Conservation (phyloP, 1,140 invertebrate species). For the Bombus fervidus region DNA sequence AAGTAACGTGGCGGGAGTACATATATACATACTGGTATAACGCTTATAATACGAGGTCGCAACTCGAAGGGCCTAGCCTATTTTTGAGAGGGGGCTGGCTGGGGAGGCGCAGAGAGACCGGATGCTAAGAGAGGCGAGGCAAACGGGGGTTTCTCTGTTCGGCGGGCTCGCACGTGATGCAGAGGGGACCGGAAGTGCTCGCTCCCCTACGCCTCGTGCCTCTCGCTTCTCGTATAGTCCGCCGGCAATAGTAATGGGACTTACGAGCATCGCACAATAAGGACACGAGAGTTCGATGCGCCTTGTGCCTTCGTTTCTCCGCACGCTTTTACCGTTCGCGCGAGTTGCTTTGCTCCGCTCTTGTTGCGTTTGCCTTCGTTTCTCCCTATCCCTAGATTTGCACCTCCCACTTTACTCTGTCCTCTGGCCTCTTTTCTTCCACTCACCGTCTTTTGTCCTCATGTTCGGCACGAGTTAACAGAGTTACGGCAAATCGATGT, state of each 20-base stretch:
- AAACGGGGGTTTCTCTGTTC: conserved; percentile 71
- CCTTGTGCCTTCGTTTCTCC: conserved; percentile 54
- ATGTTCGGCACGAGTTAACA: not conserved
- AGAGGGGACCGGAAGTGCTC: conserved; percentile 80
- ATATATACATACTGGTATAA: too few species aligned
- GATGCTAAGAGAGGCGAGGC: conserved; percentile 68
- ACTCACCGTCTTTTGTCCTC: not conserved
- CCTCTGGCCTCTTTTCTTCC: not conserved
- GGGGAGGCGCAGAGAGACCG: conserved; percentile 63
- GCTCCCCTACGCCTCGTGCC: conserved; percentile 73
- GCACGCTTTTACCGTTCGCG: conserved; percentile 60
- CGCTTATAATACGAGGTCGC: conserved; percentile 46
- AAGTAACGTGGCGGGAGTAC: not conserved
- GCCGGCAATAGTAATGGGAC: conserved; percentile 68
- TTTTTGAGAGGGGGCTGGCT: conserved; percentile 73
- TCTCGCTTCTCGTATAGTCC: conserved; percentile 59
- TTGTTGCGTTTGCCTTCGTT: conserved; percentile 33
- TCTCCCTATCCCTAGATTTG: not conserved
- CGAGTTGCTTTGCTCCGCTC: conserved; percentile 1
- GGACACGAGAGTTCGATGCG: conserved; percentile 62
- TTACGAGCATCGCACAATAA: conserved; percentile 67
- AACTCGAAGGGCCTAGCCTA: conserved; percentile 73
- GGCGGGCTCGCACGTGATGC: conserved; percentile 81
- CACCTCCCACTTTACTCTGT: conserved; percentile 28
- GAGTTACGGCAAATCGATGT: not conserved